Base-by-base conservation (phyloP, 2,797 vertebrate species). In the Lagorchestes hirsutus region DNA sequence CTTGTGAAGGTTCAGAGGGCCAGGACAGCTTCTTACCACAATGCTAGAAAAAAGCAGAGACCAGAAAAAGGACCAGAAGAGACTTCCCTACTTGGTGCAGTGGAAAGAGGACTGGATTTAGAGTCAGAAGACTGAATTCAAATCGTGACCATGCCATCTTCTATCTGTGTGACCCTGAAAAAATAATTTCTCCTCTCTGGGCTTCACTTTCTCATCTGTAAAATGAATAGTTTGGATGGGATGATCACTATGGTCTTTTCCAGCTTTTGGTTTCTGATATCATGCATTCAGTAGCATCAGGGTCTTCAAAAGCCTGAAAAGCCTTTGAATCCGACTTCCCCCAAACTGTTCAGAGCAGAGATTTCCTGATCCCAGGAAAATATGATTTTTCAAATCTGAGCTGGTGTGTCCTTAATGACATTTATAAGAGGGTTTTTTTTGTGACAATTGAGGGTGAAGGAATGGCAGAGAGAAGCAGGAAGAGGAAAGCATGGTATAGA, bases 121-220 rank as follows among this genome's bases (percentile, higher is more conserved):
- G 90, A 91, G 52, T 91, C 90, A 91, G 52, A 91, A 18, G 52
- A 91, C 93, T 57, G 46, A 2, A 50, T 96, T 93, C 55, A 18
- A 92, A 55, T 90, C 40, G 93, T 74, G 57, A 95, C 62, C 9
- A 52, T 92, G 92, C 22, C 40, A 40, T 10, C 31, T 18, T 5
- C 59, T 55, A 1, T 90, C n/a, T 52, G 13, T 93, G 58, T 92
- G 54, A 52, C 55, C 5, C 62, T 74, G 34, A 74, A 34, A 74
- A 74, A 18, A 90, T 54, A 87, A 55, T 28, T 92, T n/a, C 13
- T n/a, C 54, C 34, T 31, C 1, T 55, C 1, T 18, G 59, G 93
- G 62, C 11, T 92, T 94, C 29, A 5, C 62, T 57, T 92, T 46
- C 12, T 82, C 67, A 82, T 82, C 18, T 46, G n/a, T 82, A 82